A percentile compares a stretch with the other conserved stretches of the same genome.
These are phyloP conservation scores for human DNA, from an alignment of 2,113 vertebrate genomes.

Conservation along the genomic window DNA sequence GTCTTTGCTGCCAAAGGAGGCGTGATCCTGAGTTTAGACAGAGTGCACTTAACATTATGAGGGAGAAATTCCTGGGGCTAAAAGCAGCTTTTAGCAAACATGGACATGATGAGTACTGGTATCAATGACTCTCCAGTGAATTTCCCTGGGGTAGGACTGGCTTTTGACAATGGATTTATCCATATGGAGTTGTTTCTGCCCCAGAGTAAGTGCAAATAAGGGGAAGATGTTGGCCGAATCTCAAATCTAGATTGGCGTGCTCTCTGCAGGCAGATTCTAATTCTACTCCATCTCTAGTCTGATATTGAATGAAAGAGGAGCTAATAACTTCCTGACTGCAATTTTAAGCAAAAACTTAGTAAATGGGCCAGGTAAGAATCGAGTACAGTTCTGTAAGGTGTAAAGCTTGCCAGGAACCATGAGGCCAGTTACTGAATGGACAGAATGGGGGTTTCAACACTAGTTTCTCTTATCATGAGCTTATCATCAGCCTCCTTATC, in stretches of 20 bases:
- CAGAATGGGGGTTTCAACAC: fast-evolving
- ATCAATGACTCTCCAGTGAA: not conserved
- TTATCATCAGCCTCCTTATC: not conserved
- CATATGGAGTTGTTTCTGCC: not conserved
- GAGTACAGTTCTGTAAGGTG: not conserved
- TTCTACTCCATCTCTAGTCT: not conserved
- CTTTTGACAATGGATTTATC: not conserved
- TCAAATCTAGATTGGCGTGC: not conserved
- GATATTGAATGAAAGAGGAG: not conserved
- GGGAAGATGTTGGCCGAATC: not conserved
- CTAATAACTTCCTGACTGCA: not conserved
- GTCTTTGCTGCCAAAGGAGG: not conserved
- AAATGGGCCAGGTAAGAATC: not conserved
- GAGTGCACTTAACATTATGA: not conserved
- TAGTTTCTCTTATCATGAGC: not conserved
- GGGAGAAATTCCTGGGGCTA: not conserved
- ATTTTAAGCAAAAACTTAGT: not conserved
- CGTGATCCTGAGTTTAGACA: not conserved
- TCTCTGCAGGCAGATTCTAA: not conserved
- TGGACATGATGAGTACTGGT: not conserved
- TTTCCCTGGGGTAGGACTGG: not conserved
- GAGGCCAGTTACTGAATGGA: not conserved
- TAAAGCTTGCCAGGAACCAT: not conserved
- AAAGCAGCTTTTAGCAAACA: slow-evolving; percentile 8
- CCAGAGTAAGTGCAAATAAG: not conserved